Conservation (phyloP, 2,888 invertebrate species). For the Apeira syringaria region DNA sequence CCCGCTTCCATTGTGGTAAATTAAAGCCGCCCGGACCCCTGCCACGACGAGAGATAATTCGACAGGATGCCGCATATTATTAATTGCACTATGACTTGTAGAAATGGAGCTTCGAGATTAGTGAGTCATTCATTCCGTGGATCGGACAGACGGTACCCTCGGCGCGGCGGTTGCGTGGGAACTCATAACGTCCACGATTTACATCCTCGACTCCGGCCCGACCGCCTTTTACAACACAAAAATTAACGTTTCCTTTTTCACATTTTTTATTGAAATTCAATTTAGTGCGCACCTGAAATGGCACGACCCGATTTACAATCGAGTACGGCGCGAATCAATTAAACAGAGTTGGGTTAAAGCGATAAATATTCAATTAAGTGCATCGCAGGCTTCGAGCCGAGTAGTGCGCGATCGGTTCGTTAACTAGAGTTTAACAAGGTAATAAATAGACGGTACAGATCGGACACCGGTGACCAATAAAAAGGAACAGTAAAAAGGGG, state of each 20-base stretch:
- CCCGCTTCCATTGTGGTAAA: slow-evolving; percentile 82
- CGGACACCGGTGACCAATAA: slow-evolving; percentile 73
- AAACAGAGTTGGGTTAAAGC: slow-evolving; percentile 58
- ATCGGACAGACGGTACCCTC: slow-evolving; percentile 56
- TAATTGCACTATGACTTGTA: slow-evolving; percentile 84
- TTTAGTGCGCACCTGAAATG: slow-evolving; percentile 44
- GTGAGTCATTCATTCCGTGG: slow-evolving; percentile 80
- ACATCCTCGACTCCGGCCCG: slow-evolving; percentile 42
- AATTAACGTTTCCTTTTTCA: slow-evolving; percentile 40
- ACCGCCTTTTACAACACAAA: slow-evolving; percentile 46
- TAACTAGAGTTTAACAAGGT: slow-evolving; percentile 81
- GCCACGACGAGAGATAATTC: slow-evolving; percentile 82
- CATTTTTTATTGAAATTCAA: slow-evolving; percentile 46
- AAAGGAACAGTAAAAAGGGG: slow-evolving; percentile 80
- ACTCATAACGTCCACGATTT: slow-evolving; percentile 62
- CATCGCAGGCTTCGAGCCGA: slow-evolving; percentile 48
- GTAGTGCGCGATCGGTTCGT: slow-evolving; percentile 69
- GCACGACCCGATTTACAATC: slow-evolving; percentile 49
- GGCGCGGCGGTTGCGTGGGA: slow-evolving; percentile 63
- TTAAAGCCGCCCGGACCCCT: slow-evolving; percentile 83
- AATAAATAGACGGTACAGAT: slow-evolving; percentile 71
- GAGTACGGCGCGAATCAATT: slow-evolving; percentile 67
- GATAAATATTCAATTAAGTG: slow-evolving; percentile 75
- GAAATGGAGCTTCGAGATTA: slow-evolving; percentile 79
- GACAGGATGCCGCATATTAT: slow-evolving; percentile 84